Base-by-base conservation (phyloP, 2,888 invertebrate genomes). In the Pocota personata region DNA sequence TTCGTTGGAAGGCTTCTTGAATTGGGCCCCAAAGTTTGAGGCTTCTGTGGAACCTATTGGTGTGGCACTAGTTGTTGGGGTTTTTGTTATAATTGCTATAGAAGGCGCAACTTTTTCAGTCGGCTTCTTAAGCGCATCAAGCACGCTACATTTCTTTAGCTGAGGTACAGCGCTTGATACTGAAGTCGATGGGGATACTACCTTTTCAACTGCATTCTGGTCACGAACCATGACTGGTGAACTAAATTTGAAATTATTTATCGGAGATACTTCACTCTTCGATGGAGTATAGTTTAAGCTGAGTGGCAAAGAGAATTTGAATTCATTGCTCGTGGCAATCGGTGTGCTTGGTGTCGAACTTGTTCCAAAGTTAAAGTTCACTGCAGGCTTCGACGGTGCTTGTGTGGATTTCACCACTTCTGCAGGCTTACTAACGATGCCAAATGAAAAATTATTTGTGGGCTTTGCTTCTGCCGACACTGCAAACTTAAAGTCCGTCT, bases 241-340 rank as follows among this genome's bases (percentile, higher is more conserved):
- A 87, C 94, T 94, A 88, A 95, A 95, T 87, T 93, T 94, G 80
- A 94, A 95, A 87, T 93, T 93, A 87, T 94, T 94, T 16, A 93
- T 92, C 2, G 94, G 92, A 72, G 92, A 90, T 43, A 93, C 89
- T 82, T 92, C 92, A 57, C 93, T 93, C 2, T 91, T 88, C 43
- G 92, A 90, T 62, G 82, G 27, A 16, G 52, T 48, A 48, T 46
- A 37, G 8, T 46, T 37, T 19, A 93, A 89, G 32, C 93, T 92
- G 24, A 94, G 89, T 0, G 95, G 95, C 77, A 93, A 92, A 14
- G 94, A 92, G 89, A 94, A 94, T 76, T 89, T 91, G 87, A 91
- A 93, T 67, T 83, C 79, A 73, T 32, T 64, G 55, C 35, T 60
- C 19, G 58, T 57, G 6, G 30, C 52, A 19, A 58, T 24, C 27